Evolutionary conservation across 2,113 vertebrate genomes (phyloP).

Genomic region (Myotis yumanensis): DNA sequence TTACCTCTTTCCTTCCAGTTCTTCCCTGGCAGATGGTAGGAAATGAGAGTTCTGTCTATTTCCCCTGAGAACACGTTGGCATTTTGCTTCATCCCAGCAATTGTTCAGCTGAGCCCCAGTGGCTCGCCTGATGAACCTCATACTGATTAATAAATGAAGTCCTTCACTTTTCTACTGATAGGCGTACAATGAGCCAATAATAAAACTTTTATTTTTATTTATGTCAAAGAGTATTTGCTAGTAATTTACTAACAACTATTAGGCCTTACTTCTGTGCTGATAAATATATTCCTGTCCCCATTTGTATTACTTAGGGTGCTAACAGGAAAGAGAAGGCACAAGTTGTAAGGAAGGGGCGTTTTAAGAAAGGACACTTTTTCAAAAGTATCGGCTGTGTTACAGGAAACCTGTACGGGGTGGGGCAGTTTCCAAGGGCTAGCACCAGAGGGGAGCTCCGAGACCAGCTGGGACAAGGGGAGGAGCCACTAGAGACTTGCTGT

Average conservation of each 20-base stretch:
- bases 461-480: not conserved
- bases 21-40: conserved; percentile 56
- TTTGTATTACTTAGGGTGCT: not conserved
- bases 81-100: conserved; percentile 5
- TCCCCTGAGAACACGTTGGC: conserved; percentile 16
- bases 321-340: not conserved
- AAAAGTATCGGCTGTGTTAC: not conserved
- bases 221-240: conserved; percentile 6
- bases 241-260: not conserved
- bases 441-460: not conserved
- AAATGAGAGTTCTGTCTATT: conserved; percentile 25
- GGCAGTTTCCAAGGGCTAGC: not conserved
- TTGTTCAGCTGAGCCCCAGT: not conserved
- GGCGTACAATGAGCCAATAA: conserved; percentile 14
- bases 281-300: not conserved
- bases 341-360: not conserved
- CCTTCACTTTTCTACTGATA: conserved; percentile 48
- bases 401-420: not conserved
- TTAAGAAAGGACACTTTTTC: not conserved
- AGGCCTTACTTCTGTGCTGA: not conserved
- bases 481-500: not conserved
- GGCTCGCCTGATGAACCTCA: conserved; percentile 23
- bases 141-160: conserved; percentile 49
- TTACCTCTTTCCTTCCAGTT: conserved; percentile 43
- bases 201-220: conserved; percentile 20